Conservation (phyloP, 2,888 invertebrate species). For the Nephrotoma flavescens region DNA sequence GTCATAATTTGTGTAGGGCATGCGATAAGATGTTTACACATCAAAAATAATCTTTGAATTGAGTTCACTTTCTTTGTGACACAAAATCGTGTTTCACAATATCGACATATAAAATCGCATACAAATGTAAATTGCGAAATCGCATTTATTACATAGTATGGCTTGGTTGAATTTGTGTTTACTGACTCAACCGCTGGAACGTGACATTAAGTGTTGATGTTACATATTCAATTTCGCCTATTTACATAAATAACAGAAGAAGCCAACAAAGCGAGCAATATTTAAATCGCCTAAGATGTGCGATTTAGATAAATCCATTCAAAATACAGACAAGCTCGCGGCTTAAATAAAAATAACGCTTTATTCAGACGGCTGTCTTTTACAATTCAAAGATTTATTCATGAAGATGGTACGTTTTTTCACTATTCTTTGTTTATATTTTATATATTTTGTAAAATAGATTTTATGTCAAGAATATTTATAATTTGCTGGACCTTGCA, state of each 20-base stretch:
- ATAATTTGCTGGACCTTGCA: neutral
- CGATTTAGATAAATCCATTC: neutral
- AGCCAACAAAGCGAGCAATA: neutral
- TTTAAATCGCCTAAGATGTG: neutral
- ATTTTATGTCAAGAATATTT: neutral
- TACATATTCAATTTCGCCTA: neutral
- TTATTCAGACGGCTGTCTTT: neutral
- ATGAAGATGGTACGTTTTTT: neutral
- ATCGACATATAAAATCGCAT: no score
- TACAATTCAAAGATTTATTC: neutral
- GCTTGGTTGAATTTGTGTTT: no score
- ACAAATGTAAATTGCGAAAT: no score
- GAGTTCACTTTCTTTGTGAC: no score
- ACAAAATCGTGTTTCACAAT: no score
- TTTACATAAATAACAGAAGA: neutral
- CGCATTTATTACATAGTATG: no score
- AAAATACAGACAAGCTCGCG: neutral
- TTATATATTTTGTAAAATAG: neutral
- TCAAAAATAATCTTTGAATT: no score
- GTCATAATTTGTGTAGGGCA: no score
- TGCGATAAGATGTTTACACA: no score
- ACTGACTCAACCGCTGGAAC: neutral
- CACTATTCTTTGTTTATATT: neutral
- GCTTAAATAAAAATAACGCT: neutral
- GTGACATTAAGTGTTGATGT: neutral